Base-by-base conservation (phyloP, 2,888 invertebrate genomes). In the Crematogaster levior region DNA sequence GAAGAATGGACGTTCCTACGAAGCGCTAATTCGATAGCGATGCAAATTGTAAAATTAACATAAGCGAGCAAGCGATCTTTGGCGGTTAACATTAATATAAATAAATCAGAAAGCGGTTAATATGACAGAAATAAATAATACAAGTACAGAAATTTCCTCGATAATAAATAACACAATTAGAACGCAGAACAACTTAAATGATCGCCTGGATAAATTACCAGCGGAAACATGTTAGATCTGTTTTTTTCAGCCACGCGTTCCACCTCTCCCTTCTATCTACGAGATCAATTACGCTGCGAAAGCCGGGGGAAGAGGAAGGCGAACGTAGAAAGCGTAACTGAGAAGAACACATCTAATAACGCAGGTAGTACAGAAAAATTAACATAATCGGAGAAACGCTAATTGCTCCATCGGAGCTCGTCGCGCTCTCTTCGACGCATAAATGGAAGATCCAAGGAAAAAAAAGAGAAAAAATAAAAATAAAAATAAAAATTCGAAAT, bases 241-340 rank as follows among this genome's bases (percentile, higher is more conserved):
- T 24, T 40, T 27, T 40, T 65, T 40, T 51, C 75, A 75, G 65
- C 66, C 27, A 53, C 27, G 48, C 18, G 15, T 61, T 21, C 40
- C 21, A 40, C 10, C 15, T 30, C 9, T 66, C 15, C 10, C 15
- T 15, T 37, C n/a, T n/a, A n/a, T 40, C n/a, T 24, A 18, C 4
- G n/a, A 65, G 24, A 75, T 3, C 7, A 37, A 65, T 40, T 7
- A 27, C 15, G 51, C n/a, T 9, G 10, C 12, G 5, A 51, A 63
- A 15, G 34, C 15, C 21, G n/a, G 27, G 53, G 15, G 27, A 51
- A 40, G 65, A 63, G n/a, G 12, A 21, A 53, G 51, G 4, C 15
- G 1, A 40, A 53, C 10, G 51, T 51, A 51, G 37, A 75, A 75
- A 51, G 34, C 61, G 24, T 75, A 63, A 53, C 75, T 65, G 66